A percentile compares a stretch with the other conserved stretches of the same genome.
phyloP scores from a whole-genome alignment of 2,797 vertebrate species.

The Sebastiscus albofasciatus region DNA sequence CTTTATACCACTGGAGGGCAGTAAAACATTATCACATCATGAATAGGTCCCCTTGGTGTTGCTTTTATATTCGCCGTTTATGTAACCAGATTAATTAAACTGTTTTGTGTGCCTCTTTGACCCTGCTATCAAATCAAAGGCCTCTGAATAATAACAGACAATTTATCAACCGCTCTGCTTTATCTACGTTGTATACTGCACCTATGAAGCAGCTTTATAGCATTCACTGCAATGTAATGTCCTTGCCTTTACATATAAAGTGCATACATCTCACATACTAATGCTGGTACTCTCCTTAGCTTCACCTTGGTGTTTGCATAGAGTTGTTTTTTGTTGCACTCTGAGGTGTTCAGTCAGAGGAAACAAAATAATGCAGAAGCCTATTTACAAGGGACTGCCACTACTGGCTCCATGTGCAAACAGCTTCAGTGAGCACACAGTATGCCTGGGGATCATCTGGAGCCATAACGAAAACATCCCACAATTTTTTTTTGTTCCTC shows the following conservation, averaged over 20 bases:
- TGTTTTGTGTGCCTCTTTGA: constrained; percentile 28
- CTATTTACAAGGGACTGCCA: constrained; percentile 37
- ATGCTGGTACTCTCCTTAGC: not conserved
- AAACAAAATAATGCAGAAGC: constrained; percentile 22
- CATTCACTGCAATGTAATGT: not conserved
- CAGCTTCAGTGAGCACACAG: constrained; percentile 31
- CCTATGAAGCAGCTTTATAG: not conserved
- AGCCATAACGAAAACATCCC: constrained; percentile 38
- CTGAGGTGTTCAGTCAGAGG: constrained; percentile 20
- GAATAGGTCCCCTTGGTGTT: not conserved
- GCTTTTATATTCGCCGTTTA: constrained; percentile 23
- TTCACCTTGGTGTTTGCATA: constrained; percentile 25
- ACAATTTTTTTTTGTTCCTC: constrained; percentile 5
- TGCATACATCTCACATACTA: constrained; percentile 15
- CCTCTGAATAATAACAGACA: constrained; percentile 19
- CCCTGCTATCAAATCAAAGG: constrained; percentile 27
- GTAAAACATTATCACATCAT: constrained; percentile 32
- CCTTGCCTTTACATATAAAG: constrained; percentile 1
- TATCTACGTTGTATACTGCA: not conserved
- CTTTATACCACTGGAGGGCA: constrained; percentile 71
- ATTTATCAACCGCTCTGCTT: constrained; percentile 15
- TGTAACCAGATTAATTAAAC: constrained; percentile 50
- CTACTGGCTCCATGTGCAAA: constrained; percentile 34
- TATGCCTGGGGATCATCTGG: constrained; percentile 37
- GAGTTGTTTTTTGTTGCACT: not conserved